These are phyloP conservation scores for Myripristis murdjan DNA, from an alignment of 2,797 vertebrate species.

Conservation along the genomic window DNA sequence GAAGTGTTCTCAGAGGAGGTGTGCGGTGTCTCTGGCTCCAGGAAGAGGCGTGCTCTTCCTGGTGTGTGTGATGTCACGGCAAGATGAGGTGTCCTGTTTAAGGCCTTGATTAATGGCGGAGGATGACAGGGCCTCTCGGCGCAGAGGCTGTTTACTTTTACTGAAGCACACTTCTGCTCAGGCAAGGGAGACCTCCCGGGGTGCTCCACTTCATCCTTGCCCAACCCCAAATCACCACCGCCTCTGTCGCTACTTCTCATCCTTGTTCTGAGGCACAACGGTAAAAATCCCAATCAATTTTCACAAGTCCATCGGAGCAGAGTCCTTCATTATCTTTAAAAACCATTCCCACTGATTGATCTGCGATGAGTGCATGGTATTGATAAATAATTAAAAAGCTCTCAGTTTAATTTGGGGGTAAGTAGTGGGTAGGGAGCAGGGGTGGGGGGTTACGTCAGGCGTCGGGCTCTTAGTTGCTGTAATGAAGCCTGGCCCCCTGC, in stretches of 20 bases:
- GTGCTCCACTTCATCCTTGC: conserved; percentile 64
- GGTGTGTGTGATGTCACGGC: conserved; percentile 74
- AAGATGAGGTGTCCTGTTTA: conserved; percentile 83
- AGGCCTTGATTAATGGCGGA: conserved; percentile 82
- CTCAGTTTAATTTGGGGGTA: conserved; percentile 89
- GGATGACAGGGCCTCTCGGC: conserved; percentile 80
- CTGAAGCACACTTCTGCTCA: conserved; percentile 79
- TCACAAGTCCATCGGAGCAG: conserved; percentile 80
- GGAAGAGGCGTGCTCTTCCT: conserved; percentile 70
- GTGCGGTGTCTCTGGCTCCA: conserved; percentile 65
- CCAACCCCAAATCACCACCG: conserved; percentile 80
- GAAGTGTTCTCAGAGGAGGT: conserved; percentile 81
- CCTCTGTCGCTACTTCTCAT: conserved; percentile 77
- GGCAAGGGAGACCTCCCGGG: conserved; percentile 63
- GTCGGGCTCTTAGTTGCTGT: conserved; percentile 85
- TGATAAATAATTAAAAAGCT: conserved; percentile 97
- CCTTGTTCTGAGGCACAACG: conserved; percentile 82
- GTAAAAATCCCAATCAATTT: conserved; percentile 87
- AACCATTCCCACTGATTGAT: conserved; percentile 90
- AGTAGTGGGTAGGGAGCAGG: conserved; percentile 84
- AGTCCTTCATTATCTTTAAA: conserved; percentile 87
- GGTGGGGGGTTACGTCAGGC: conserved; percentile 83
- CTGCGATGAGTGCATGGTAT: conserved; percentile 87
- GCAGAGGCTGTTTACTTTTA: conserved; percentile 77
- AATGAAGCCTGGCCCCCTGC: conserved; percentile 89